Conservation (phyloP, 2,888 invertebrate genomes). For the Labia minor region DNA sequence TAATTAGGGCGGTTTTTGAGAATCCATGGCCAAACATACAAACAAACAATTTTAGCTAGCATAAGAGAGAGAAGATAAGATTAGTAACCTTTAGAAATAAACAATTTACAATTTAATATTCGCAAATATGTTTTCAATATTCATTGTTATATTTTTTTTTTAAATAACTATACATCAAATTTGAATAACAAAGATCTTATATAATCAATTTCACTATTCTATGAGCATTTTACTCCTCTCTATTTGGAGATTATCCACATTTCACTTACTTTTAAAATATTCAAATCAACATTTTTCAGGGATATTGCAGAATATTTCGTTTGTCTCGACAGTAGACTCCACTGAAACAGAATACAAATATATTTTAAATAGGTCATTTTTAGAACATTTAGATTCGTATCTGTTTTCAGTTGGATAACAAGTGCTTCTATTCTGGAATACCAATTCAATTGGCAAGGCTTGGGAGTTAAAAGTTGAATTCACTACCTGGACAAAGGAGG, state of each 20-base stretch:
- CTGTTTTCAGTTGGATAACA: not conserved
- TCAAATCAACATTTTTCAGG: not conserved
- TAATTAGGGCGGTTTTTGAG: too few relatives aligned
- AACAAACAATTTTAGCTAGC: too few relatives aligned
- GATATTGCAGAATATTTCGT: not conserved
- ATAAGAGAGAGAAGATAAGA: too few relatives aligned
- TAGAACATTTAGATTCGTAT: not conserved
- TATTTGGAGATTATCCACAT: not conserved
- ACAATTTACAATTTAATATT: too few relatives aligned
- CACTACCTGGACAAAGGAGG: not conserved
- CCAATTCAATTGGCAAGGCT: not conserved
- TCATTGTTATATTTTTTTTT: too few relatives aligned
- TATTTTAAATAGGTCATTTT: not conserved
- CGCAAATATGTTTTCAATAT: too few relatives aligned
- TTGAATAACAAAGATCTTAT: not conserved
- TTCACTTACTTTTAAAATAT: not conserved
- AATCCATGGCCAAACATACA: too few relatives aligned
- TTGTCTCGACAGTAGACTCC: not conserved
- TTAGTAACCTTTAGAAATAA: too few relatives aligned
- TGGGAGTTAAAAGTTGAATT: not conserved
- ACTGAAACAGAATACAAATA: not conserved
- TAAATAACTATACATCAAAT: too few relatives aligned
- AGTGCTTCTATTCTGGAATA: not conserved
- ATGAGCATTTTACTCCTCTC: not conserved
- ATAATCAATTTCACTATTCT: not conserved